phyloP scores from a whole-genome alignment of 2,113 vertebrate species.

The Gnathonemus longibarbis region DNA sequence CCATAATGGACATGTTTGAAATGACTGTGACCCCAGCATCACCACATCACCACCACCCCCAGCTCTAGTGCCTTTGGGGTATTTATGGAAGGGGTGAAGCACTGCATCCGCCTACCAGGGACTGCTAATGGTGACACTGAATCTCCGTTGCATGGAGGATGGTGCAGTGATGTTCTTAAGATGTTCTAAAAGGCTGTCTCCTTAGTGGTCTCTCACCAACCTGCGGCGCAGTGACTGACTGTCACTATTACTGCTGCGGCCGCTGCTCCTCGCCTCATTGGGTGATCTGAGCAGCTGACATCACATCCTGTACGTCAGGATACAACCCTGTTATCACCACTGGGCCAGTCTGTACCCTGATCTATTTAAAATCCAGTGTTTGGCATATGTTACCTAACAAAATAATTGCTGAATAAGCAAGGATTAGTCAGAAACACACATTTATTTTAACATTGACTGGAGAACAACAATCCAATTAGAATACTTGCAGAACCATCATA shows the following conservation, averaged over 20 bases:
- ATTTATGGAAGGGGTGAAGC: background rate
- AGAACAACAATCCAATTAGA: background rate
- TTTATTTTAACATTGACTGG: background rate
- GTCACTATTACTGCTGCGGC: background rate
- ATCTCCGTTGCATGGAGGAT: background rate
- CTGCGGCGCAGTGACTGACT: background rate
- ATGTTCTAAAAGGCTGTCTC: background rate
- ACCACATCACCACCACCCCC: background rate
- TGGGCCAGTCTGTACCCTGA: background rate
- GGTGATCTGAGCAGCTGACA: background rate
- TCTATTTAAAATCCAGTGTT: background rate
- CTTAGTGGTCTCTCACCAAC: background rate
- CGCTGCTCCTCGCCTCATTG: background rate
- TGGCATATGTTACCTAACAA: background rate
- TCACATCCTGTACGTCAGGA: background rate
- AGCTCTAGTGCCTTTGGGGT: background rate
- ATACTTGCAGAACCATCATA: background rate
- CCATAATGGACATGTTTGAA: background rate
- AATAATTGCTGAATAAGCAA: background rate
- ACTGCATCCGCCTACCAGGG: background rate
- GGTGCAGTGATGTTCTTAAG: background rate
- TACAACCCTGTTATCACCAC: background rate
- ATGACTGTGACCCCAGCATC: background rate
- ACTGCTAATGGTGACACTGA: background rate
- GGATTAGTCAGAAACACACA: background rate